Base-by-base conservation (phyloP, 2,113 vertebrate genomes). In the Lepisosteus osseus region DNA sequence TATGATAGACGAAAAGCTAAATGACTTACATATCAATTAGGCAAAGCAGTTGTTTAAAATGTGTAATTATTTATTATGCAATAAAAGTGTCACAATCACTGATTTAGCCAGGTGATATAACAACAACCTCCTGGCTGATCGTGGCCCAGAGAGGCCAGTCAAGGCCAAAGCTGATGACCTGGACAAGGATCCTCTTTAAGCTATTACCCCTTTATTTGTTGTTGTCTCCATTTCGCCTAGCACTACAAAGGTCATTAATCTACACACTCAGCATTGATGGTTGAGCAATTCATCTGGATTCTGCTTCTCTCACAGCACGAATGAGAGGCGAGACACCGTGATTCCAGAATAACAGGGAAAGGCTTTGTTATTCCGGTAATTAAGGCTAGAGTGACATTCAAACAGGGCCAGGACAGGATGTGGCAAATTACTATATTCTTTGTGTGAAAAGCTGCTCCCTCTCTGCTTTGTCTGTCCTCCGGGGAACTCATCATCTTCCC, bases 401-500 rank as follows among this genome's bases (percentile, higher is more conserved):
- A 87, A 87, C 84, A 80, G 83, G 86, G 83, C 82, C 82, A 74
- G 86, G 90, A 91, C 92, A 92, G 89, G 91, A 95, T 85, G 86
- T 90, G 87, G 94, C 92, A 94, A 94, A 94, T 93, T 90, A 94
- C 90, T 86, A 81, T 86, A 88, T 90, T 90, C 92, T 93, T 94
- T 92, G 88, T 91, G 86, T 88, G 87, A 91, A 89, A 92, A 91
- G 90, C 92, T 93, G 86, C 88, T 92, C 89, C 91, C 88, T 85
- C 86, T 88, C 88, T 89, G 88, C 88, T 92, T 92, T 83, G 84
- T 89, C 89, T 88, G 72, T 88, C 88, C 94, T 93, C 95, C 74
- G 73, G 95, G 95, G 94, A 95, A 86, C 94, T 95, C 89, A 91
- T 96, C 92, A 92, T 95, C 88, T 93, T 94, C 90, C 91, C 91